Evolutionary conservation across 2,113 vertebrate species (phyloP).

Genomic region (Rhinolophus ferrumequinum): DNA sequence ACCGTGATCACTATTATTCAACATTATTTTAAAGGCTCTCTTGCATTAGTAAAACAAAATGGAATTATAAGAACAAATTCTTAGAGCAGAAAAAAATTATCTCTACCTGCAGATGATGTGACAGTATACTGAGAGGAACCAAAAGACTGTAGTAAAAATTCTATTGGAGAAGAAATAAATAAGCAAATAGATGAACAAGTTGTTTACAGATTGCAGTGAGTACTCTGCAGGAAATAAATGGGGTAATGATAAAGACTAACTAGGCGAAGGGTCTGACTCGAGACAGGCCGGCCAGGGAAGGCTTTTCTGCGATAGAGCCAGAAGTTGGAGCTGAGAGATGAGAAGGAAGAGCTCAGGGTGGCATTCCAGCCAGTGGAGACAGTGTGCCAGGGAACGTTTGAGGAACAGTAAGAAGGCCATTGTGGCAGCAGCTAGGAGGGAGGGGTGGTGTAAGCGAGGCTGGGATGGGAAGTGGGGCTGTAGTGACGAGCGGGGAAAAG

Average conservation of each 20-base stretch:
- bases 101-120: neutral
- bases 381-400: fast-evolving
- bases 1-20: neutral
- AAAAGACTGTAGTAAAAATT: neutral
- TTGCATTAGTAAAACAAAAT: slow-evolving; percentile 4
- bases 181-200: neutral
- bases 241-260: neutral
- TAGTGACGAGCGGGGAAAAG: too few species aligned
- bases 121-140: neutral
- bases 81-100: neutral
- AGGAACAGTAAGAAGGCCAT: neutral
- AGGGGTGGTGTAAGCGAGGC: neutral
- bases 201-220: neutral
- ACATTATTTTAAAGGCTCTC: neutral
- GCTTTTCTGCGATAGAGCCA: neutral
- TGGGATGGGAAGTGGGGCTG: neutral
- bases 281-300: neutral
- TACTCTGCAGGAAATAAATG: neutral
- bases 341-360: neutral
- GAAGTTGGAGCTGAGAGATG: too few species aligned
- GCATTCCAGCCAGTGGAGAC: neutral
- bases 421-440: neutral
- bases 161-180: neutral
- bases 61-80: neutral
- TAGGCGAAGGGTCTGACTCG: neutral